Evolutionary conservation across 2,797 vertebrate genomes (phyloP), one percentile per base, ranked within the genome.

Genomic region (Rhinophrynus dorsalis): DNA sequence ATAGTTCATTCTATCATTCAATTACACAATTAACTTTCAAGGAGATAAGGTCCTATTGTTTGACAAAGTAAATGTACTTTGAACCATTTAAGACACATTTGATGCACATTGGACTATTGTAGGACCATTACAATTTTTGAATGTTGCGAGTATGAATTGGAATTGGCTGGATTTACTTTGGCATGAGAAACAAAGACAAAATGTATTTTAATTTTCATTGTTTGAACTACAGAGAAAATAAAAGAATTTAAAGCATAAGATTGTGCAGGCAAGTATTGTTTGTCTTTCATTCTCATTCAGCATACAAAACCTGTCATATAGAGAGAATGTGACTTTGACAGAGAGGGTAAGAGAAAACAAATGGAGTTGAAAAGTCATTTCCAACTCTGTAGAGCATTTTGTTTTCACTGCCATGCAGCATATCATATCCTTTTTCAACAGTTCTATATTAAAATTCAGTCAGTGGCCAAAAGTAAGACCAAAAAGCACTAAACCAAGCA

Each of bases 321-420:
- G 17, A 62, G 1, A 58, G 33, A 24, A 24, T 65, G 18, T 13
- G 74, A 13, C 29, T 63, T 20, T 72, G 23, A 21, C 3, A 65
- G 29, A 78, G 26, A 66, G 32, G 70, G 74, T 27, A 30, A 74
- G 17, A 76, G n/a, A 62, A 15, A 77, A 63, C 3, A 61, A 61
- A 73, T 24, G 73, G 62, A 64, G 1, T 73, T 52, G 29, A 74
- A 58, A 77, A 68, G 18, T 15, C 0, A 20, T 52, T 76, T 75
- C 57, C 55, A 33, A 24, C 17, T 13, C 29, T 76, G 18, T 55
- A 10, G 1, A 71, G 38, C 15, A 71, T 63, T 47, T 71, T 74
- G 17, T 68, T 54, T 77, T 70, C 18, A 23, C 7, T 23, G 30
- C 24, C 65, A 67, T 67, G n/a, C 44, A 52, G 33, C 21, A 65